Evolutionary conservation across 2,113 vertebrate species (phyloP).

Genomic region (Clupea harengus): DNA sequence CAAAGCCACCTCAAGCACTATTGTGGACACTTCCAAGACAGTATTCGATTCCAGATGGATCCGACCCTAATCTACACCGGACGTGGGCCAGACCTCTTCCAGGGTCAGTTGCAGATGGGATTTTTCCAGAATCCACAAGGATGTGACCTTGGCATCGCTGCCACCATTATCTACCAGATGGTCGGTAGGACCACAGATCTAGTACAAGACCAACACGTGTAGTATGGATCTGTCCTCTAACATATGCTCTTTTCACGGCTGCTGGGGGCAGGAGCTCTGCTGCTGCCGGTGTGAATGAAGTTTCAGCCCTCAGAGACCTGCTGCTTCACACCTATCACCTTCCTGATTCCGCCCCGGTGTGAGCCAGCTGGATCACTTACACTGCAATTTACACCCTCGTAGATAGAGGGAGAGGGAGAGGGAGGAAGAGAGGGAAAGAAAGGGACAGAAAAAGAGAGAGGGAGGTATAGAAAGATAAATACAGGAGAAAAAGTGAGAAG

Average conservation of each 20-base stretch:
- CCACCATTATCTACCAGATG: background rate
- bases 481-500: background rate
- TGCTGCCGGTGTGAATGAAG: conserved; percentile 31
- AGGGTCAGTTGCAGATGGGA: background rate
- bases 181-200: background rate
- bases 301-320: conserved; percentile 43
- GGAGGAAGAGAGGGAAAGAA: conserved; percentile 5
- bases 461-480: background rate
- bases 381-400: conserved; percentile 44
- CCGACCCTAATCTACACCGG: background rate
- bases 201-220: background rate
- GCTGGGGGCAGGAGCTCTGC: background rate
- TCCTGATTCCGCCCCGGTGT: conserved; percentile 41
- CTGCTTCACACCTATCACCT: conserved; percentile 48
- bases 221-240: background rate
- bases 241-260: background rate
- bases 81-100: background rate
- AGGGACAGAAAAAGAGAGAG: background rate
- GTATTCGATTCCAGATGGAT: background rate
- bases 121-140: background rate
- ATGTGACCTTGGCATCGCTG: background rate
- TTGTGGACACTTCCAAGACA: background rate
- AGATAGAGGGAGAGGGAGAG: conserved; percentile 13
- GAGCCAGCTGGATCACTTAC: conserved; percentile 33
- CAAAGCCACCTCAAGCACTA: background rate